These are phyloP conservation scores for Phenganax marumi DNA, from an alignment of 92 coral and sea anemone genomes.

Conservation along the genomic window DNA sequence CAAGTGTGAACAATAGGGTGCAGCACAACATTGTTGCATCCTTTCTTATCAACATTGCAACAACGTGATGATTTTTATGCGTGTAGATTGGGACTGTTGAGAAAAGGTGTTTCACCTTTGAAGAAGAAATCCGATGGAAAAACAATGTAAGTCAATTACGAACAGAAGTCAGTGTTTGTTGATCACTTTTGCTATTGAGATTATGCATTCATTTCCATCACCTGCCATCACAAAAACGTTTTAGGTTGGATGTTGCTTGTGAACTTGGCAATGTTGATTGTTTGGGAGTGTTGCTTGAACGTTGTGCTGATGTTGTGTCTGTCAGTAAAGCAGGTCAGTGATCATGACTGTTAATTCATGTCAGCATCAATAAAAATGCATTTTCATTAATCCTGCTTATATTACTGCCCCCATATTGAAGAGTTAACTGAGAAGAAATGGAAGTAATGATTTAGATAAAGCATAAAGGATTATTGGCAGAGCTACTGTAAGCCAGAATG, in stretches of 20 bases:
- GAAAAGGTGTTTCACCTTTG: constrained; percentile 73
- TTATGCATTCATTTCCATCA: background rate
- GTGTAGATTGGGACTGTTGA: constrained; percentile 24
- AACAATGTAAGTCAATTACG: constrained; percentile 68
- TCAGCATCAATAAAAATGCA: background rate
- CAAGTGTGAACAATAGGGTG: too few relatives aligned
- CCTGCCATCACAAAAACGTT: background rate
- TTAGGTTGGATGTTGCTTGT: constrained; percentile 79
- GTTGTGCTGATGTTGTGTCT: constrained; percentile 72
- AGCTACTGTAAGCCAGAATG: too few relatives aligned
- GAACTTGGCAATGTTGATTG: constrained; percentile 75
- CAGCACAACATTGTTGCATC: too few relatives aligned
- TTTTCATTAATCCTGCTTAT: too few relatives aligned
- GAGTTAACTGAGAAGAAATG: too few relatives aligned
- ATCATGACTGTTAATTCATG: background rate
- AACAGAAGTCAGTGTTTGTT: too few relatives aligned
- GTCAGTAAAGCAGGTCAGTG: constrained; percentile 76
- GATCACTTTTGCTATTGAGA: background rate
- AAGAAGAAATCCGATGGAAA: constrained; percentile 80
- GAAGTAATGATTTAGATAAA: too few relatives aligned
- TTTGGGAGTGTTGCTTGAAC: constrained; percentile 69
- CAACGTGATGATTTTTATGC: background rate
- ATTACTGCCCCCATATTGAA: too few relatives aligned
- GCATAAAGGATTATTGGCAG: too few relatives aligned
- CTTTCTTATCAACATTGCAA: too few relatives aligned